Conservation (phyloP, 2,113 vertebrate species). For the Dicrurus megarhynchus region DNA sequence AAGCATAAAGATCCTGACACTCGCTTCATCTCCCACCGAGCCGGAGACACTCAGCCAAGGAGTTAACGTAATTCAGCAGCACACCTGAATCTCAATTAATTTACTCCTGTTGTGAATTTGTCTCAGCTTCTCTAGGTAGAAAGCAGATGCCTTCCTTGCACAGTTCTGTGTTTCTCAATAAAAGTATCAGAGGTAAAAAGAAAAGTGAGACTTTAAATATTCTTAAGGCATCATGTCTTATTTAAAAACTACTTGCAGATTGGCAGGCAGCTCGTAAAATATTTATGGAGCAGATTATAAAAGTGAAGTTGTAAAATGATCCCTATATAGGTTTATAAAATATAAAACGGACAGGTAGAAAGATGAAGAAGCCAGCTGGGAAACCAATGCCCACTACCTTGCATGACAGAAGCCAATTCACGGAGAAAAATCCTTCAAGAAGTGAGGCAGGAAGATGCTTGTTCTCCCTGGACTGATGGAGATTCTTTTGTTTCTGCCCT, state of each 20-base stretch:
- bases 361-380: conserved; percentile 24
- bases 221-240: conserved; percentile 55
- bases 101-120: background rate
- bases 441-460: background rate
- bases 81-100: conserved; percentile 25
- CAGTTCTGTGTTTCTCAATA: conserved; percentile 13
- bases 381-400: background rate
- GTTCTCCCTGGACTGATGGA: background rate
- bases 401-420: background rate
- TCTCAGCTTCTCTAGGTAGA: conserved; percentile 13
- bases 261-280: conserved; percentile 49
- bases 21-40: background rate
- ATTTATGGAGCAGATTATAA: conserved; percentile 59
- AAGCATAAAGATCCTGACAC: background rate
- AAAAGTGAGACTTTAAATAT: conserved; percentile 47
- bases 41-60: background rate
- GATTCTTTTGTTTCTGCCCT: background rate
- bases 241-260: conserved; percentile 60
- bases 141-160: conserved; percentile 14
- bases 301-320: conserved; percentile 62
- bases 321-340: conserved; percentile 54
- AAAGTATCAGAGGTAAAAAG: conserved; percentile 8
- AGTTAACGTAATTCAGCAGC: background rate
- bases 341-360: conserved; percentile 33
- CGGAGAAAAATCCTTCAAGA: background rate